Evolutionary conservation across 2,797 vertebrate genomes (phyloP), one percentile per base, ranked within the genome.

Genomic region (Spondyliosoma cantharus): DNA sequence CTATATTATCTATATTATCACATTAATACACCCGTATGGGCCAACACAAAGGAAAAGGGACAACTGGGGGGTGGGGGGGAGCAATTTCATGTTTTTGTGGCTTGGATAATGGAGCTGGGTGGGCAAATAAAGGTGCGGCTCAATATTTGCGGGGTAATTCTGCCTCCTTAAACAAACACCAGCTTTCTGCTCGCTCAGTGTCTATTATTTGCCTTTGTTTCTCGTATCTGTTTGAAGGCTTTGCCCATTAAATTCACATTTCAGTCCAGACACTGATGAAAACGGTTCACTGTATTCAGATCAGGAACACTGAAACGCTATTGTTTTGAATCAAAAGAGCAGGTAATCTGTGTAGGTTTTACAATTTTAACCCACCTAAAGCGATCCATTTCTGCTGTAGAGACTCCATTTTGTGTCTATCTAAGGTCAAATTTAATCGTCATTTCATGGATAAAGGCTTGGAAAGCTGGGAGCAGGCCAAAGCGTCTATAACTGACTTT

Each of bases 121-220:
- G 50, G 82, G 88, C 89, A 95, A 95, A 95, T 90, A 95, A 92
- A 93, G 95, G 95, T 86, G 93, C 57, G 93, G 92, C 91, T 93
- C 80, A 86, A 88, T 93, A 93, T 95, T 93, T 94, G 92, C 85
- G 65, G 82, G 91, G 91, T 89, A 91, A 90, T 93, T 94, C 85
- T 90, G 83, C 93, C 93, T 95, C 94, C 94, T 94, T 95, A 89
- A 90, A 94, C 93, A 95, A 94, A 95, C 93, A 93, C 72, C 62
- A 48, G 62, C 53, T 73, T 80, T 91, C 78, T 88, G 79, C 82
- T 69, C 19, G 61, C 75, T 89, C 78, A 49, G 42, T 87, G 76
- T 85, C 86, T 88, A 61, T 82, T 91, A 80, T 93, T 91, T 91
- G 56, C 74, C 71, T 82, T 88, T 84, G 64, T 89, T 75, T 85